Evolutionary conservation across 2,888 invertebrate species (phyloP).

Genomic region (Seira sanloemensis): DNA sequence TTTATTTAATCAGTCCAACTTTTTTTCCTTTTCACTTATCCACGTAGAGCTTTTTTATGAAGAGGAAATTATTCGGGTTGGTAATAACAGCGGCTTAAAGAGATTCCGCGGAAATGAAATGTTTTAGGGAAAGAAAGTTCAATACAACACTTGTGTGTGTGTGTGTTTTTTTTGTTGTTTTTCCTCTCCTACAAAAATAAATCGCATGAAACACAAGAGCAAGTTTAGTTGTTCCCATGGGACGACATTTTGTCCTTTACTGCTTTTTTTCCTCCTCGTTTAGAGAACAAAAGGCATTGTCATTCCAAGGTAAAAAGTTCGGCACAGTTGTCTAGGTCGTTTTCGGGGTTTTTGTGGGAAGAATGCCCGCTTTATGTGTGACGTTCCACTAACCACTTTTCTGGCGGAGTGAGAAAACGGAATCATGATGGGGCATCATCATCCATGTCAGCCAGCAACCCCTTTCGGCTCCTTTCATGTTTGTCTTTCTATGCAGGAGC

Average conservation of each 20-base stretch:
- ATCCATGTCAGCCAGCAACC: background rate
- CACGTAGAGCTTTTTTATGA: too few species aligned
- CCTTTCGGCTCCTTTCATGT: background rate
- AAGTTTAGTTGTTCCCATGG: conserved; percentile 70
- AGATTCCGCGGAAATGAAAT: too few species aligned
- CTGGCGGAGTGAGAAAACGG: background rate
- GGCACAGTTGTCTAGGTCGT: background rate
- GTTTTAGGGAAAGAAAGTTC: too few species aligned
- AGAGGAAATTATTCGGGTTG: too few species aligned
- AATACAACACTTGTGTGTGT: too few species aligned
- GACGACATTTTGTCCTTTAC: conserved; percentile 71
- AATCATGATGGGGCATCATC: conserved; percentile 4
- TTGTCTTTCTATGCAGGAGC: background rate
- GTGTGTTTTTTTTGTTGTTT: background rate
- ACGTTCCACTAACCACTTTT: background rate
- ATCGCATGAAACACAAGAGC: conserved; percentile 28
- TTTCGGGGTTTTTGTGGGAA: background rate
- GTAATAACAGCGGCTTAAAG: too few species aligned
- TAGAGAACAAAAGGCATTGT: background rate
- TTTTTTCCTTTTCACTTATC: too few species aligned
- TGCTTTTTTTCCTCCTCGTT: conserved; percentile 34
- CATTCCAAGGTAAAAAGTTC: too few species aligned
- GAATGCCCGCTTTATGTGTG: background rate
- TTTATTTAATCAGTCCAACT: too few species aligned
- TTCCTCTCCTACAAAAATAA: conserved; percentile 44